Base-by-base conservation (phyloP, 2,113 vertebrate species). In the Pedionomus torquatus region DNA sequence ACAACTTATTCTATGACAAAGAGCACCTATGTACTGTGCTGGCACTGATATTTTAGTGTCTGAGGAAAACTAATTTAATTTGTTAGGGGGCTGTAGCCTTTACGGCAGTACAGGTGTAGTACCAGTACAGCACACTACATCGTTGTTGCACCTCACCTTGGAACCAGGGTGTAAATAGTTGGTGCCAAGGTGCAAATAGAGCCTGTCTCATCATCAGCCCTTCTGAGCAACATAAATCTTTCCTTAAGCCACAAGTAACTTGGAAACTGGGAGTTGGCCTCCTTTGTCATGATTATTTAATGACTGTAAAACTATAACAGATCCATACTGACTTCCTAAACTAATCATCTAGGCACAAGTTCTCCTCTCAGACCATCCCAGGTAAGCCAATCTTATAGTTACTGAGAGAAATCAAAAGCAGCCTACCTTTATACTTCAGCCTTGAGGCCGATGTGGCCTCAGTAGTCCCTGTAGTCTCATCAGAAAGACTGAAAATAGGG, bases 21-120 rank as follows among this genome's bases (percentile, higher is more conserved):
- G 18, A 74, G 91, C 61, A 72, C 58, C 68, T 75, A 37, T 28
- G 28, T 20, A 16, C 33, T 49, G 26, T 44, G 71, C 63, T 90
- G 89, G 39, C 63, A 11, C 33, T 39, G 64, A 6, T 83, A 15
- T 61, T 86, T 81, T 61, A 20, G 31, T 65, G n/a, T 52, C 64
- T 89, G 58, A 87, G 60, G 41, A 26, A 87, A 49, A 46, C 30
- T 51, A 51, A 80, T 3, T 70, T 49, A 57, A 57, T 52, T 58
- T 87, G 8, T 48, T 48, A 89, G 83, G 30, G 28, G 9, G 30
- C 30, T 72, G 46, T 23, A 58, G n/a, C 64, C 52, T 87, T 78
- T 39, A 13, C 0, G 2, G 54, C 31, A 61, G 37, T 52, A 30
- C 0, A 5, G 30, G 15, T 46, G 1, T 10, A 69, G 71, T 54